These are phyloP conservation scores for Drosophila quinaria DNA, from an alignment of 2,888 invertebrate genomes.

Conservation along the genomic window DNA sequence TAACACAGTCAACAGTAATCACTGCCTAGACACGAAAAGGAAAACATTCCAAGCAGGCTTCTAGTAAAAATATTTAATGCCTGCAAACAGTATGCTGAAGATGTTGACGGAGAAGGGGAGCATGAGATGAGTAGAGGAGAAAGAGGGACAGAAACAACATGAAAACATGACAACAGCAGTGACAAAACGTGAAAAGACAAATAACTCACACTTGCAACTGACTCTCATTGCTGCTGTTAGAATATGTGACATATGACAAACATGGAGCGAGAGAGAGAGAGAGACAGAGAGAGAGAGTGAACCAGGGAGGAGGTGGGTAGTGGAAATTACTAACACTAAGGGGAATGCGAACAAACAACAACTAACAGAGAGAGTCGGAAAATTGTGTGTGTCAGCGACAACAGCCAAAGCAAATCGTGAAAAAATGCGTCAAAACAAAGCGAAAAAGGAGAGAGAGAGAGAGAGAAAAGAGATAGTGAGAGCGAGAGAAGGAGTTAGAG, in stretches of 20 bases:
- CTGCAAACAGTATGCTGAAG: conserved; percentile 68
- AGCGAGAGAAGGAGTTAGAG: background rate
- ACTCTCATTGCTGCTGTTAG: conserved; percentile 63
- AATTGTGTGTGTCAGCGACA: conserved; percentile 5
- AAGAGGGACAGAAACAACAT: conserved; percentile 48
- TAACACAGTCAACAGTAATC: conserved; percentile 78
- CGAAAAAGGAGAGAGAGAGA: background rate
- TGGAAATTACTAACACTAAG: conserved; percentile 38
- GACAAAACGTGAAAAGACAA: conserved; percentile 74
- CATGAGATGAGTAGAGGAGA: conserved; percentile 10
- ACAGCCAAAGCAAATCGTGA: conserved; percentile 7
- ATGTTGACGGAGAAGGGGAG: conserved; percentile 15
- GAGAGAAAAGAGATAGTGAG: background rate
- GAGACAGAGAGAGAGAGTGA: background rate
- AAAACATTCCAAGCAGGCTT: conserved; percentile 69
- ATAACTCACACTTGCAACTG: conserved; percentile 76
- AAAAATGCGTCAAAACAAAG: conserved; percentile 30
- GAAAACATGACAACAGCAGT: conserved; percentile 72
- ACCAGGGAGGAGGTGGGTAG: background rate
- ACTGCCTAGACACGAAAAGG: conserved; percentile 65
- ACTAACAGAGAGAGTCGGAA: background rate
- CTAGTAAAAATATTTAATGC: conserved; percentile 78
- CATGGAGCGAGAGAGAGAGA: conserved; percentile 8
- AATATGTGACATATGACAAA: conserved; percentile 77
- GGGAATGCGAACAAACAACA: conserved; percentile 53